Evolutionary conservation across 2,113 vertebrate species (phyloP).

Genomic region (Menidia beryllina): DNA sequence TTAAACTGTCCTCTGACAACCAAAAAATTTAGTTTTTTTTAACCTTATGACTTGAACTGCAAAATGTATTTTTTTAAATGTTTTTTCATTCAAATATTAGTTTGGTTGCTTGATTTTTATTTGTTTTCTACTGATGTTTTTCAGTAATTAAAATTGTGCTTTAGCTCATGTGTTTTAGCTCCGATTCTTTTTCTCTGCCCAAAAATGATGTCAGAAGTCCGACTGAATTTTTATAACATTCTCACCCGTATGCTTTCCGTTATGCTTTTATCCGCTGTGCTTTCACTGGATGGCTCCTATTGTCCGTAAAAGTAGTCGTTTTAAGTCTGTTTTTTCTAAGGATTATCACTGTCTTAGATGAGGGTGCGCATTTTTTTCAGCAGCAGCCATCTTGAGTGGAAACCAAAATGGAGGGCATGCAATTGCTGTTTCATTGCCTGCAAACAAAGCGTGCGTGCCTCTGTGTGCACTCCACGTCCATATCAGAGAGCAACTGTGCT

Average conservation of each 20-base stretch:
- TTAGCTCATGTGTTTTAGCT: not conserved
- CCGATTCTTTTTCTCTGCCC: not conserved
- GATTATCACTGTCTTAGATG: too few species aligned
- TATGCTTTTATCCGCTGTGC: not conserved
- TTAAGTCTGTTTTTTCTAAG: too few species aligned
- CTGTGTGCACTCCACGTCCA: not conserved
- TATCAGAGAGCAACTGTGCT: slow-evolving; percentile 2
- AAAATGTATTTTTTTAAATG: too few species aligned
- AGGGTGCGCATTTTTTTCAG: slow-evolving; percentile 2
- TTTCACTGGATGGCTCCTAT: too few species aligned
- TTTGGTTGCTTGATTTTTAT: not conserved
- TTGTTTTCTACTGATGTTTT: not conserved
- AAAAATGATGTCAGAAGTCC: not conserved
- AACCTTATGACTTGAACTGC: too few species aligned
- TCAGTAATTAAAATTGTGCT: not conserved
- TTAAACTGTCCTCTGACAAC: too few species aligned
- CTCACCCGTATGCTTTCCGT: not conserved
- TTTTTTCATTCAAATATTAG: too few species aligned
- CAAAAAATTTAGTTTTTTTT: too few species aligned
- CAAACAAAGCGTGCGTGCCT: not conserved
- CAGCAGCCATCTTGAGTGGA: slow-evolving; percentile 59
- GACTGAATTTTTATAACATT: not conserved
- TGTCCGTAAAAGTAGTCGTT: too few species aligned
- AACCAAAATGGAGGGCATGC: slow-evolving; percentile 57
- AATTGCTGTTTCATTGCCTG: slow-evolving; percentile 16